Base-by-base conservation (phyloP, 1,140 invertebrate species). In the Drosophila tropicalis region DNA sequence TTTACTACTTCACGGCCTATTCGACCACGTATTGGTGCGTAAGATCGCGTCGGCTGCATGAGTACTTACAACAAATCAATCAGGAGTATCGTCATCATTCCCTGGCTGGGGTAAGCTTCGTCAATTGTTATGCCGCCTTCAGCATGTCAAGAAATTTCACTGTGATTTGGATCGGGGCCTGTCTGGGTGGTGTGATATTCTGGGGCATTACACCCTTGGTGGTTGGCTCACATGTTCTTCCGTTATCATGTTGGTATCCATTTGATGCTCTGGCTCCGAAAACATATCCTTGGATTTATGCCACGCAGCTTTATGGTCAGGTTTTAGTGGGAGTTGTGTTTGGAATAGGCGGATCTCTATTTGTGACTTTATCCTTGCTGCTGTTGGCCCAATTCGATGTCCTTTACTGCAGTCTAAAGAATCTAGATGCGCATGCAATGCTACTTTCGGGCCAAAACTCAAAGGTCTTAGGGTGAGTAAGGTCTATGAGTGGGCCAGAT, bases 401-500 rank as follows among this genome's bases (percentile, higher is more conserved):
- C 36, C 85, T 91, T 19, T 91, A 76, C 61, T 91, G 90, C 29
- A 91, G 90, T 41, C 74, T 91, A 0, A 91, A 91, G 79, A 91
- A 91, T 67, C 32, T 91, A 40, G 80, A 81, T 65, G 79, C 74
- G 6, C 82, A 90, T 70, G 70, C 79, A 0, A 60, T 58, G 36
- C 25, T 91, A 7, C 4, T 81, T 10, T 51, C 72, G 0, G 79
- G 79, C 1, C 78, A 70, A 41, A 68, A 78, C 0, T 6, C 73
- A 2, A 51, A 56, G 12, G 56, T 25, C 3, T 70, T 91, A 15
- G 39, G 73, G 90, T 91, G 19, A 29, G 29, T 5, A 6, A 3
- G 29, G 29, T 29, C 29, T 29, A 29, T 5, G 5, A 29, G 5
- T 6, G 29, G 29, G 2, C 10, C 12, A 36, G 10, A 3, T 10